A percentile compares a stretch with the other conserved stretches of the same genome.
These are phyloP conservation scores for Tokudaia tokunoshimensis DNA, from an alignment of 2,797 vertebrate genomes.

Conservation along the genomic window DNA sequence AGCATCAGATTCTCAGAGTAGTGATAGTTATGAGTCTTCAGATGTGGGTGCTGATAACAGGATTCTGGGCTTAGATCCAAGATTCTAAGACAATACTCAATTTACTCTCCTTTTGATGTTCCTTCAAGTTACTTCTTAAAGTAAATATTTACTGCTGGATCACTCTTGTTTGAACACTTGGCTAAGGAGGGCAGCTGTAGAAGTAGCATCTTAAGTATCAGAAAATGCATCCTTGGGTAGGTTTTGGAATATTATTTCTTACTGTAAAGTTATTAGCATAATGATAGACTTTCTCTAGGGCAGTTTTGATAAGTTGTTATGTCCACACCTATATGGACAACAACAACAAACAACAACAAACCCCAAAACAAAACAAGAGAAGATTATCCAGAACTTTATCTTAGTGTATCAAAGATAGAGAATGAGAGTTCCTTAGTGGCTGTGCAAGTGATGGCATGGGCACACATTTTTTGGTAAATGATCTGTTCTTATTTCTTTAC, in stretches of 20 bases:
- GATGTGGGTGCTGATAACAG: background rate
- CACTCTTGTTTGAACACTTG: background rate
- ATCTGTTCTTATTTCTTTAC: background rate
- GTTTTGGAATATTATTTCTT: background rate
- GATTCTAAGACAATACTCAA: background rate
- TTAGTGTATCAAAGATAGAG: background rate
- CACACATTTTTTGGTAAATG: background rate
- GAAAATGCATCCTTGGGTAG: background rate
- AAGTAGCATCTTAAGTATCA: background rate
- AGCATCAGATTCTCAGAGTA: background rate
- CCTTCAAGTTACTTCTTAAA: background rate
- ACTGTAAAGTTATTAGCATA: background rate
- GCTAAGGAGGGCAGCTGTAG: background rate
- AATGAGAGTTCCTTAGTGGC: background rate
- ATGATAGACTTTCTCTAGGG: background rate
- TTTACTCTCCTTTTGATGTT: background rate
- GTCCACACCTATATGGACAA: background rate
- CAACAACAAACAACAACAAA: background rate
- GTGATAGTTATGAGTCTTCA: background rate
- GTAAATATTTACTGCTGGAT: background rate
- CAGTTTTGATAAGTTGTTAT: background rate
- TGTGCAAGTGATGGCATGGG: background rate
- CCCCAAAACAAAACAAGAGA: background rate
- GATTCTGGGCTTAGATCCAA: background rate
- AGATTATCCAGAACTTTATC: background rate